These are phyloP conservation scores for Syrmaticus mikado DNA, from an alignment of 2,113 vertebrate species.

Conservation along the genomic window DNA sequence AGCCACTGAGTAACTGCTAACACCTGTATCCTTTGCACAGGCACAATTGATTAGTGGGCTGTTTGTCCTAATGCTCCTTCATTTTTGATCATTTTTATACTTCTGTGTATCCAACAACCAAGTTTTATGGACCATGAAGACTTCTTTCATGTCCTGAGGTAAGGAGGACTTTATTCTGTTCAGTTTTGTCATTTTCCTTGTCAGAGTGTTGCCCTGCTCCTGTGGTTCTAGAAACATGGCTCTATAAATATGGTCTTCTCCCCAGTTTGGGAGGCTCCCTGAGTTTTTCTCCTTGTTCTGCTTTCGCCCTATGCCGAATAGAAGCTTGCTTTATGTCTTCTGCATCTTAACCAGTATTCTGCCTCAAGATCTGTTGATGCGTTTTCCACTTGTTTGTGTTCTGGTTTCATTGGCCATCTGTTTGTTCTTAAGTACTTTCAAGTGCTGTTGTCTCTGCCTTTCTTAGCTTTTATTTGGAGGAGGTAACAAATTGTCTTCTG, in stretches of 20 bases:
- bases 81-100: neutral
- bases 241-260: neutral
- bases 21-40: neutral
- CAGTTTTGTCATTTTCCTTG: neutral
- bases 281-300: neutral
- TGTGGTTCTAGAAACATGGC: neutral
- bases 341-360: neutral
- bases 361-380: neutral
- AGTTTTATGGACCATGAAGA: neutral
- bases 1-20: neutral
- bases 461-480: neutral
- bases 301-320: neutral
- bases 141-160: neutral
- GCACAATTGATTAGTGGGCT: neutral
- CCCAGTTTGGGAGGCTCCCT: fast-evolving
- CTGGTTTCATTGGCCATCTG: neutral
- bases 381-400: neutral
- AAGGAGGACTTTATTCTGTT: neutral
- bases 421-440: neutral
- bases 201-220: neutral
- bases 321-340: neutral
- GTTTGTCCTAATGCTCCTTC: neutral
- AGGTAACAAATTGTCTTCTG: neutral
- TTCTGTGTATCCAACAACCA: neutral
- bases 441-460: neutral